These are phyloP conservation scores for Chesias legatella DNA, from an alignment of 2,888 invertebrate genomes.

Conservation along the genomic window DNA sequence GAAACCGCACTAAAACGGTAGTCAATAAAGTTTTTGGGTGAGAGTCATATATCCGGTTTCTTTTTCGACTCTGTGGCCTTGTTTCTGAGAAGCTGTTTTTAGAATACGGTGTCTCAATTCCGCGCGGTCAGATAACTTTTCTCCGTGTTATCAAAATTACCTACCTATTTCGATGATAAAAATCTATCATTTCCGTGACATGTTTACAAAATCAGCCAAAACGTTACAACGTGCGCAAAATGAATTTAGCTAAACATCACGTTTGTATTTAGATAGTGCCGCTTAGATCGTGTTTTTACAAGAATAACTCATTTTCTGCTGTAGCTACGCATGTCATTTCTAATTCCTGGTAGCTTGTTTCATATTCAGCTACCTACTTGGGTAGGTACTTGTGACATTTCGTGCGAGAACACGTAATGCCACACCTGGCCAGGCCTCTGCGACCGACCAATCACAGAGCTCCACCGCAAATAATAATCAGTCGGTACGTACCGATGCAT, in stretches of 20 bases:
- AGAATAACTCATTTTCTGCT: neutral
- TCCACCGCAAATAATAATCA: slow-evolving; percentile 56
- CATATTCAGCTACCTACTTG: slow-evolving; percentile 39
- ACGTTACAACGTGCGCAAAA: slow-evolving; percentile 29
- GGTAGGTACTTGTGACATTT: slow-evolving; percentile 41
- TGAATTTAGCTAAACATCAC: slow-evolving; percentile 34
- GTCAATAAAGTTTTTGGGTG: too few species aligned
- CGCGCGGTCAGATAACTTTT: too few species aligned
- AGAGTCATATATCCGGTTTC: too few species aligned
- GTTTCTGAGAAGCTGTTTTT: too few species aligned
- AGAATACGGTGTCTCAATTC: too few species aligned
- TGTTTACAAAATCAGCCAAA: slow-evolving; percentile 15
- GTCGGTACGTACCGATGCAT: slow-evolving; percentile 57
- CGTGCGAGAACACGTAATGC: slow-evolving; percentile 56
- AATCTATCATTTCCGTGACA: too few species aligned
- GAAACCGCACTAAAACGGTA: too few species aligned
- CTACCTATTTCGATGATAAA: too few species aligned
- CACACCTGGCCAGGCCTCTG: slow-evolving; percentile 77
- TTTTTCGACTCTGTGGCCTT: too few species aligned
- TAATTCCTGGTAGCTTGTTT: slow-evolving; percentile 42
- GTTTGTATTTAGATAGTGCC: slow-evolving; percentile 14
- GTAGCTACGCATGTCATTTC: slow-evolving; percentile 1
- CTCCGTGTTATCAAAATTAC: too few species aligned
- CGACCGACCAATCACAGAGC: slow-evolving; percentile 57
- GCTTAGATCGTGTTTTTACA: slow-evolving; percentile 1